These are phyloP conservation scores for Sphaerophoria rueppellii DNA, from an alignment of 2,888 invertebrate species.

Conservation along the genomic window DNA sequence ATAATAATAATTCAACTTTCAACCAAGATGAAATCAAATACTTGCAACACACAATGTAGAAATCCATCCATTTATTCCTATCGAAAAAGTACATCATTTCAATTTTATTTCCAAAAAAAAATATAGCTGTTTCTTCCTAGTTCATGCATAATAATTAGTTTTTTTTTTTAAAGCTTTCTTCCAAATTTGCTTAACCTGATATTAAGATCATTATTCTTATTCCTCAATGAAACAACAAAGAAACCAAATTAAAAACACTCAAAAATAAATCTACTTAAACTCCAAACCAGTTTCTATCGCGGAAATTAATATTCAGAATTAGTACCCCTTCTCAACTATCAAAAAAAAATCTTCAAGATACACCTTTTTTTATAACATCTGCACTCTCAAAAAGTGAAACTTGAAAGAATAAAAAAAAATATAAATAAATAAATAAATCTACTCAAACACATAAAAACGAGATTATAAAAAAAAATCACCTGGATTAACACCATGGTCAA, in stretches of 20 bases:
- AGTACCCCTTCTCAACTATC: neutral
- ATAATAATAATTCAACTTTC: no score
- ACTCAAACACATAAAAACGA: neutral
- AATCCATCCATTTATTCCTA: no score
- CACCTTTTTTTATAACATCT: neutral
- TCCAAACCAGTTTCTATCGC: conserved; percentile 25
- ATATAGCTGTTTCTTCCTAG: no score
- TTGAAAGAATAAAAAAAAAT: conserved; percentile 14
- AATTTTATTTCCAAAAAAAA: no score
- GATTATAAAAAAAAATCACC: conserved; percentile 19
- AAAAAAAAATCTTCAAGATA: neutral
- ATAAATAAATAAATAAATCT: neutral
- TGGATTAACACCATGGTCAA: conserved; percentile 43
- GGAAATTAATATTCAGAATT: conserved; percentile 44
- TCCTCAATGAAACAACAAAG: neutral
- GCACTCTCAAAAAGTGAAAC: conserved; percentile 52
- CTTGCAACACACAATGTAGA: no score
- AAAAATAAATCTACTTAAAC: conserved; percentile 4
- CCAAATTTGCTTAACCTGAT: no score
- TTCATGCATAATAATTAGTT: no score
- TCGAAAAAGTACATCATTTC: no score
- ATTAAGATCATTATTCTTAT: no score
- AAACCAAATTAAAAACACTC: neutral
- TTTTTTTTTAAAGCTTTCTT: no score
- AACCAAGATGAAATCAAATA: no score